Evolutionary conservation across 2,888 invertebrate species (phyloP).

Genomic region (Tridacna gigas): DNA sequence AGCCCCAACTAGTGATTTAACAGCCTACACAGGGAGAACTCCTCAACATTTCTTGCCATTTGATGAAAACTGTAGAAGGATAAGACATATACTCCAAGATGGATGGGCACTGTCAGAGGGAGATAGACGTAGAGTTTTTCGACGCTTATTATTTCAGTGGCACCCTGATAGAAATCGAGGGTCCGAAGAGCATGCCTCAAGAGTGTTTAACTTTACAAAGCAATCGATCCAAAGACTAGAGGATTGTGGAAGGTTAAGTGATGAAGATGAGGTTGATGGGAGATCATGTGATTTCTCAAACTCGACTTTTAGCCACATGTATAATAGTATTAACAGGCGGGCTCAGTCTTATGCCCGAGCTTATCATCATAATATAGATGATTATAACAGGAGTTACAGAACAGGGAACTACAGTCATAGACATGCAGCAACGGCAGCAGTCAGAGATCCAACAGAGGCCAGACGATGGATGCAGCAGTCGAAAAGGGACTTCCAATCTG

Average conservation of each 20-base stretch:
- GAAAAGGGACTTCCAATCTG: conserved; percentile 52
- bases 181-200: conserved; percentile 49
- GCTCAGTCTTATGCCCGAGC: conserved; percentile 29
- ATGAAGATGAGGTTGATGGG: conserved; percentile 19
- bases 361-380: conserved; percentile 29
- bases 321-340: background rate
- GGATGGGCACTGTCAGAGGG: conserved; percentile 40
- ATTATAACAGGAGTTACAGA: conserved; percentile 24
- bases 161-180: conserved; percentile 67
- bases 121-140: conserved; percentile 51
- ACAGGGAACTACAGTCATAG: conserved; percentile 22
- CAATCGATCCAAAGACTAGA: background rate
- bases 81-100: conserved; percentile 36
- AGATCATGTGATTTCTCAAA: conserved; percentile 19
- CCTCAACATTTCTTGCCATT: conserved; percentile 29
- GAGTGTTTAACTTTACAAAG: conserved; percentile 60
- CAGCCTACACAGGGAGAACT: background rate
- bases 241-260: background rate
- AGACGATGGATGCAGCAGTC: conserved; percentile 62
- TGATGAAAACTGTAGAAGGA: conserved; percentile 46
- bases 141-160: conserved; percentile 58
- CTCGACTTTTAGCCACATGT: conserved; percentile 29
- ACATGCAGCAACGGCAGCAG: background rate
- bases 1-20: background rate
- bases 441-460: conserved; percentile 38